These are phyloP conservation scores for Turdus rufiventris DNA, from an alignment of 2,113 vertebrate genomes.

Conservation along the genomic window DNA sequence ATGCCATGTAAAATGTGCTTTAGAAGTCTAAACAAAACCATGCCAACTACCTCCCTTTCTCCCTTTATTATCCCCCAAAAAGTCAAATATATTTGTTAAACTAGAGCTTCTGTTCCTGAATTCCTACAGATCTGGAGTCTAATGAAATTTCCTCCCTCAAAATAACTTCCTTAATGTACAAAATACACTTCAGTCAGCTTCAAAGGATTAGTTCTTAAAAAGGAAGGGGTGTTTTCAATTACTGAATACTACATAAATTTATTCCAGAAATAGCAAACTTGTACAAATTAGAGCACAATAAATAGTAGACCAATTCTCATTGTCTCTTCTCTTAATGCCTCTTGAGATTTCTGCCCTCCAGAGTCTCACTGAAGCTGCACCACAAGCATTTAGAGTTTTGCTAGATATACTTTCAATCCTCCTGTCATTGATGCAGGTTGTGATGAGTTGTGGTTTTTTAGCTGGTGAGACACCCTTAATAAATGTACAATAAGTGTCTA, in stretches of 20 bases:
- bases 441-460: background rate
- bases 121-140: background rate
- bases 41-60: background rate
- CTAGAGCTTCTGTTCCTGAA: background rate
- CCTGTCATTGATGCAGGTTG: background rate
- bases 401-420: background rate
- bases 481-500: background rate
- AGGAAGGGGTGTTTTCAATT: background rate
- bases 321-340: background rate
- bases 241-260: background rate
- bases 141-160: background rate
- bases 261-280: background rate
- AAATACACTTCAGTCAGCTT: background rate
- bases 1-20: conserved; percentile 31
- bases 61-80: conserved; percentile 24
- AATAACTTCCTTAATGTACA: background rate
- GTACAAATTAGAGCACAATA: background rate
- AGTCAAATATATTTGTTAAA: conserved; percentile 23
- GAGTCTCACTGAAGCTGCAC: background rate
- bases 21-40: conserved; percentile 65
- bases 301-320: background rate
- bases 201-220: background rate
- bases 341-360: background rate
- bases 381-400: background rate
- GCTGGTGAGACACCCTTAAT: background rate